Percentiles rank a stretch among this genome's conserved stretches.
phyloP scores from a whole-genome alignment of 2,113 vertebrate genomes.

The Pseudolaguvia tuberculata region DNA sequence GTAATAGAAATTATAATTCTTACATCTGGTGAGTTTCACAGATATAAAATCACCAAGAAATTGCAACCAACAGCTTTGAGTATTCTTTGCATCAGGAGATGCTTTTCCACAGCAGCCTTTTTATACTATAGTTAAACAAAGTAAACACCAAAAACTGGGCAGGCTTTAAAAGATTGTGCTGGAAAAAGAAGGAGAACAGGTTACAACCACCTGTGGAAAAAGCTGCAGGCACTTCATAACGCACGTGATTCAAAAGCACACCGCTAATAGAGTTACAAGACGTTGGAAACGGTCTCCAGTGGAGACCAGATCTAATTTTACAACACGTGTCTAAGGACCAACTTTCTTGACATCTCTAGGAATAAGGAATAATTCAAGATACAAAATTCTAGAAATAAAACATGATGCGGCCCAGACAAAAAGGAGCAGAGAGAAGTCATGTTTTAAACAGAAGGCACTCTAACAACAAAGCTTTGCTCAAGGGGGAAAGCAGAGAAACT shows the following conservation, averaged over 20 bases:
- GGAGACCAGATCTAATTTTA: neutral
- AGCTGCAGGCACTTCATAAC: neutral
- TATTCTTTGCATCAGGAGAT: too few species aligned
- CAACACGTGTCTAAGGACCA: too few species aligned
- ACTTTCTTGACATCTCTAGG: too few species aligned
- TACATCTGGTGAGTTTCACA: too few species aligned
- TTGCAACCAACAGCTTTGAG: too few species aligned
- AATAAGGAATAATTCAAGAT: conserved; percentile 1
- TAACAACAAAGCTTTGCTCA: conserved; percentile 3
- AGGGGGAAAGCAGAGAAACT: conserved; percentile 30
- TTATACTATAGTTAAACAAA: too few species aligned
- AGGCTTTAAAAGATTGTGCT: neutral
- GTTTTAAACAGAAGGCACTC: conserved; percentile 17
- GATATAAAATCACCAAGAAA: too few species aligned
- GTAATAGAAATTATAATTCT: too few species aligned
- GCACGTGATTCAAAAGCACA: too few species aligned
- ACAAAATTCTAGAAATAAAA: conserved; percentile 9
- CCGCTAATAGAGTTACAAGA: neutral
- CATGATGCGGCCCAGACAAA: neutral
- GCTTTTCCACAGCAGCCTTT: too few species aligned
- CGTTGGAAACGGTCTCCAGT: neutral
- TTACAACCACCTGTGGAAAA: neutral
- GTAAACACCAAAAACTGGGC: neutral
- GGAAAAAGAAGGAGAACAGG: neutral
- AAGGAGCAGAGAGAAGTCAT: conserved; percentile 3